Evolutionary conservation across 2,797 vertebrate species (phyloP).

Genomic region (Astyanax mexicanus): DNA sequence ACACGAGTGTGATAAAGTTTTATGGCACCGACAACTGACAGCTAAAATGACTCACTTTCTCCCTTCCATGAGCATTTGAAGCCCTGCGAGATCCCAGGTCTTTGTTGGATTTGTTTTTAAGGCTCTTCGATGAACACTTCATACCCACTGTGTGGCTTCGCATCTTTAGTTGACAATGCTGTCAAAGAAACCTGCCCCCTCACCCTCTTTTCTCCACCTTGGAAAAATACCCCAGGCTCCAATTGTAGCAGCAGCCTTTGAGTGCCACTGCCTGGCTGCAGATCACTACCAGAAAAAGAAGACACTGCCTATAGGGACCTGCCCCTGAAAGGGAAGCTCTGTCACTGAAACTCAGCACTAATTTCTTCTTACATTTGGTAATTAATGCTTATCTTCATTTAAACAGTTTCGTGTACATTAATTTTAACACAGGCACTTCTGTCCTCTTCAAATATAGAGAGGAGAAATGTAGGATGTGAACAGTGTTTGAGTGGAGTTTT

Average conservation of each 20-base stretch:
- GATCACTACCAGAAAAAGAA: slow-evolving; percentile 26
- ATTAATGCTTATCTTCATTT: background rate
- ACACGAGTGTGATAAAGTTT: slow-evolving; percentile 15
- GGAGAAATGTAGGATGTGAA: background rate
- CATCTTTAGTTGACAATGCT: slow-evolving; percentile 51
- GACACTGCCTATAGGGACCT: background rate
- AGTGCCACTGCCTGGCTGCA: slow-evolving; percentile 25
- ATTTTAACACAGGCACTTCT: background rate
- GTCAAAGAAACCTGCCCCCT: slow-evolving; percentile 53
- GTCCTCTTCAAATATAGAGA: background rate
- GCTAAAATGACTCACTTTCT: slow-evolving; percentile 26
- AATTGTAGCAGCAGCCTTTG: slow-evolving; percentile 42
- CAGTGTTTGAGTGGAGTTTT: background rate
- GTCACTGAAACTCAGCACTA: background rate
- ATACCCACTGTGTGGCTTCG: slow-evolving; percentile 28
- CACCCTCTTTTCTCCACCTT: slow-evolving; percentile 19
- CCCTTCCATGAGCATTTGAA: slow-evolving; percentile 8
- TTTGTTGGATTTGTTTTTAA: slow-evolving; percentile 32
- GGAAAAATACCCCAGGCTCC: slow-evolving; percentile 43
- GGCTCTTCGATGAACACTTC: slow-evolving; percentile 34
- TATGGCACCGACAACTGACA: slow-evolving; percentile 14
- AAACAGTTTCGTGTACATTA: background rate
- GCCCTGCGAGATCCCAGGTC: slow-evolving; percentile 23
- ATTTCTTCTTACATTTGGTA: background rate
- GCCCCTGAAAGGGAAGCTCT: background rate